Evolutionary conservation across 1,140 invertebrate species (phyloP).

Genomic region (Carposina sasakii): DNA sequence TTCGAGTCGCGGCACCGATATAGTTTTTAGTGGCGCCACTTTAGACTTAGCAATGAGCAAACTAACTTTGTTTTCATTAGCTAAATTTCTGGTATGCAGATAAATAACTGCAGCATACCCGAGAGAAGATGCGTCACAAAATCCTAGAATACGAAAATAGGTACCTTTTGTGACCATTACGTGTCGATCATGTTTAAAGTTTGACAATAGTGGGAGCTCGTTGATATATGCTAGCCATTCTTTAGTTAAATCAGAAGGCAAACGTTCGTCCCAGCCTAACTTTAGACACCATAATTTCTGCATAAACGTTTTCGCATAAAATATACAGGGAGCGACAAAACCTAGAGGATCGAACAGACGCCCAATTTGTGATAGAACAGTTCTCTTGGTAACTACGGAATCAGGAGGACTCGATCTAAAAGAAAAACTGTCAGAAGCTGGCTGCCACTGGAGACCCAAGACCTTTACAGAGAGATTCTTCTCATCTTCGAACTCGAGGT

Average conservation of each 20-base stretch:
- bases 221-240: too few species aligned
- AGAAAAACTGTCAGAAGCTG: not conserved
- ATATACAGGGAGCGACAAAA: slow-evolving; percentile 12
- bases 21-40: slow-evolving; percentile 6
- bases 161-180: not conserved
- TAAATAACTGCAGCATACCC: not conserved
- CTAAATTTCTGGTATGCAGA: not conserved
- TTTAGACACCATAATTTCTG: slow-evolving; percentile 21
- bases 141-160: slow-evolving; percentile 4
- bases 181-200: not conserved
- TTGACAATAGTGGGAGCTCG: too few species aligned
- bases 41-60: slow-evolving; percentile 8
- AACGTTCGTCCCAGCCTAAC: too few species aligned
- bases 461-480: slow-evolving; percentile 2
- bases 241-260: too few species aligned
- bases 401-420: not conserved
- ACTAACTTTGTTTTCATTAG: not conserved
- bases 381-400: not conserved
- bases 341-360: slow-evolving; percentile 15
- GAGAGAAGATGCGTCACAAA: slow-evolving; percentile 13
- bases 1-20: slow-evolving; percentile 6
- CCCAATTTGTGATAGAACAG: slow-evolving; percentile 5
- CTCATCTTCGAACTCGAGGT: slow-evolving; percentile 1
- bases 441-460: slow-evolving; percentile 6
- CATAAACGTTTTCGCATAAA: slow-evolving; percentile 16